Evolutionary conservation across 2,797 vertebrate genomes (phyloP), one percentile per base, ranked within the genome.

Genomic region (Mionectes olivaceus): DNA sequence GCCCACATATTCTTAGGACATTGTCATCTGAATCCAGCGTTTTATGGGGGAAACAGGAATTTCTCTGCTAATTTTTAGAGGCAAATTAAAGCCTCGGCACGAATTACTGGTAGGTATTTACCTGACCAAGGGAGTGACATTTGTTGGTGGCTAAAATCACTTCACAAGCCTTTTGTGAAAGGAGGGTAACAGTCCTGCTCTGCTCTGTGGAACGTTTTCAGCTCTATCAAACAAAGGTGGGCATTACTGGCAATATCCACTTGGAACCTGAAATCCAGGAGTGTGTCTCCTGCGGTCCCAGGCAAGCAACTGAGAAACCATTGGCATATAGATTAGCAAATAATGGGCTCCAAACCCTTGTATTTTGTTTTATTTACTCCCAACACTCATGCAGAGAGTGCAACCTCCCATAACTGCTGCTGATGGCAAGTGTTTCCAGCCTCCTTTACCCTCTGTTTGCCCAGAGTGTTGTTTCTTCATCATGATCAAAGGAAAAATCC

Each of bases 401-500:
- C 47, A 78, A 8, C 83, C 78, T 71, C 53, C 28, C 83, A 47
- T 32, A 53, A 75, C 80, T 14, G 61, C 23, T 92, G 35, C 75
- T 59, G 88, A 68, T 91, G 79, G 39, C 93, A n/a, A 59, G 86
- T 49, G 8, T 92, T 60, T 41, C 41, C 47, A 47, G 52, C 68
- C 13, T 61, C 69, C 80, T 88, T 78, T 49, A 41, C 57, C 65
- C 79, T 7, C 14, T 44, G 57, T n/a, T 89, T 94, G 69, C 65
- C 74, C 82, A 60, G 61, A 10, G 77, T 35, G 88, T 25, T 80
- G 74, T 78, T 92, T 90, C 88, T 70, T 39, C 64, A 37, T 73
- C 64, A 41, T 83, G 87, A 95, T 61, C 90, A 91, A 79, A 93
- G 87, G 44, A 85, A 85, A 77, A 71, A 87, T 81, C 68, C 90